Base-by-base conservation (phyloP, 2,888 invertebrate species). In the Ectobius pallidus region DNA sequence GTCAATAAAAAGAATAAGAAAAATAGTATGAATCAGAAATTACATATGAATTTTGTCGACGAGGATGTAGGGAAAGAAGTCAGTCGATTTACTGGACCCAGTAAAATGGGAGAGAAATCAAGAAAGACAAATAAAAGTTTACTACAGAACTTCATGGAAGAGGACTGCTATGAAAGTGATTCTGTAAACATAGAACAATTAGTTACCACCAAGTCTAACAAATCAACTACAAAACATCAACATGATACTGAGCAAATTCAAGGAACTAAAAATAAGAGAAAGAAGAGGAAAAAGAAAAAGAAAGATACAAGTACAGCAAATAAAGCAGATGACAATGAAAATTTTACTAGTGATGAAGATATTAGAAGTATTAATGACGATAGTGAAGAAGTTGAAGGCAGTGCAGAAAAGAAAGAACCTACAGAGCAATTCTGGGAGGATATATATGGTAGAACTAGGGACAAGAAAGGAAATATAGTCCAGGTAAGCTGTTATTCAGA, bases 371-470 rank as follows among this genome's bases (percentile, higher is more conserved):
- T n/a, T n/a, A n/a, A n/a, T n/a, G 42, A 42, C 1, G 25, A 22
- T 11, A 22, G 52, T 52, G 58, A 58, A 9, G 3, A 32, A 42
- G 20, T 22, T 14, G 44, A 62, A 11, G 76, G 74, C 20, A 71
- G 73, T 14, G 76, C 73, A 44, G 77, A 77, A 44, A 72, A 72
- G 70, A 77, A 74, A 46, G 39, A 46, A 11, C 62, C 46, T 9
- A 44, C 46, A 9, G 30, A 68, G 11, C 82, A 82, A 46, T 80
- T 82, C 9, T 92, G 92, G 91, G 95, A 97, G 85, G 97, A 98
- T 84, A 97, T 98, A 81, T 97, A 98, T 83, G 97, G 97, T 0
- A 87, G 97, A 73, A 87, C 91, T 77, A 87, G 95, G 77, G 92
- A 93, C 80, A 89, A 90, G 79, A 87, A 92, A 77, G 97, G 97